phyloP scores from a whole-genome alignment of 1,140 invertebrate genomes.

The Cotesia glomerata region DNA sequence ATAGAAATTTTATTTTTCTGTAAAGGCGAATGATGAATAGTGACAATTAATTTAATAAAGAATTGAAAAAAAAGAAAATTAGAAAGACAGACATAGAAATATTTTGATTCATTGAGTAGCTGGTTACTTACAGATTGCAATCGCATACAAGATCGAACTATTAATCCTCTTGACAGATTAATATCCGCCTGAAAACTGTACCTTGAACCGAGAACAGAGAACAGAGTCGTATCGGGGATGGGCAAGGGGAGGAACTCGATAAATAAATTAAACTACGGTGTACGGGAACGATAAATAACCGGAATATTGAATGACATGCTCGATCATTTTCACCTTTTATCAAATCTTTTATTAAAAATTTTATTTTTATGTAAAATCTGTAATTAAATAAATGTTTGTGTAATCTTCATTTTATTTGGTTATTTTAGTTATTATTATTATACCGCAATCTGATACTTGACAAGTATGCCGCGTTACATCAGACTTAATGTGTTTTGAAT shows the following conservation, averaged over 20 bases:
- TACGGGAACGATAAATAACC: background rate
- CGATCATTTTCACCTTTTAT: background rate
- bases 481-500: no score
- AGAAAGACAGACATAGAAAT: background rate
- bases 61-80: no score
- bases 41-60: no score
- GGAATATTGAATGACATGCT: background rate
- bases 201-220: background rate
- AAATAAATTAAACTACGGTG: background rate
- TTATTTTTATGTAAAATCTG: no score
- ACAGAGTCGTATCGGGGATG: background rate
- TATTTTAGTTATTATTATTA: no score
- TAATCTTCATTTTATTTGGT: no score
- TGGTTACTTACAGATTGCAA: slow-evolving; percentile 2
- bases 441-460: no score
- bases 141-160: background rate
- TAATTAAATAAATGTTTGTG: no score
- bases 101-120: slow-evolving; percentile 5
- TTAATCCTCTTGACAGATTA: slow-evolving; percentile 15
- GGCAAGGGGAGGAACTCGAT: background rate
- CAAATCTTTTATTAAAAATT: background rate
- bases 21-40: no score
- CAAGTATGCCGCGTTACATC: no score
- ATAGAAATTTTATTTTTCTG: no score
- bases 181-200: slow-evolving; percentile 16